Evolutionary conservation across 1,140 invertebrate genomes (phyloP).

Genomic region (Euwallacea fornicatus): DNA sequence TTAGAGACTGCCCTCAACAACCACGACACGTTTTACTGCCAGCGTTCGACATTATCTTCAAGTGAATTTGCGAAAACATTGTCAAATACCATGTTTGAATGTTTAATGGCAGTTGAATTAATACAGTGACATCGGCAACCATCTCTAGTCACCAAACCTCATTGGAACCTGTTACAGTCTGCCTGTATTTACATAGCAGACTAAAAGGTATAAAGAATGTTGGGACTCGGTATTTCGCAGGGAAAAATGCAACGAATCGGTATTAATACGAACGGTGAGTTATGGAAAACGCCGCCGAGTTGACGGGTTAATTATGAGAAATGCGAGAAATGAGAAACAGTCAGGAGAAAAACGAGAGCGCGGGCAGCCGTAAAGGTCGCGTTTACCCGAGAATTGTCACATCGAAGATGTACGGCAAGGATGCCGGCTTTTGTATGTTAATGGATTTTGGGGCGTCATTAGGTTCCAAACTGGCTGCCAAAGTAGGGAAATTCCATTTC

Average conservation of each 20-base stretch:
- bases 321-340: slow-evolving; percentile 36
- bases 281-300: slow-evolving; percentile 31
- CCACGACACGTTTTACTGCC: no score
- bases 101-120: no score
- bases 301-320: slow-evolving; percentile 38
- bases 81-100: no score
- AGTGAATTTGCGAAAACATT: no score
- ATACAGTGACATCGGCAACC: no score
- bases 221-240: slow-evolving; percentile 8
- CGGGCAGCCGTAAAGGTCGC: slow-evolving; percentile 12
- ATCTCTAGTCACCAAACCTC: background rate
- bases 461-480: no score
- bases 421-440: slow-evolving; percentile 2
- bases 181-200: slow-evolving; percentile 32
- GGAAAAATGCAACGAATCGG: slow-evolving; percentile 30
- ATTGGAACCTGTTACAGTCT: background rate
- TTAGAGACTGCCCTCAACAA: background rate
- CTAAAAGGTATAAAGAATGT: slow-evolving; percentile 27
- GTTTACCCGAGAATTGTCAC: slow-evolving; percentile 14
- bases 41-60: no score
- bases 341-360: slow-evolving; percentile 17
- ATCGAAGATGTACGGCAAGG: background rate
- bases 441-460: background rate
- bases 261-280: slow-evolving; percentile 34
- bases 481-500: no score